Base-by-base conservation (phyloP, 2,113 vertebrate genomes). In the Lonchura striata region DNA sequence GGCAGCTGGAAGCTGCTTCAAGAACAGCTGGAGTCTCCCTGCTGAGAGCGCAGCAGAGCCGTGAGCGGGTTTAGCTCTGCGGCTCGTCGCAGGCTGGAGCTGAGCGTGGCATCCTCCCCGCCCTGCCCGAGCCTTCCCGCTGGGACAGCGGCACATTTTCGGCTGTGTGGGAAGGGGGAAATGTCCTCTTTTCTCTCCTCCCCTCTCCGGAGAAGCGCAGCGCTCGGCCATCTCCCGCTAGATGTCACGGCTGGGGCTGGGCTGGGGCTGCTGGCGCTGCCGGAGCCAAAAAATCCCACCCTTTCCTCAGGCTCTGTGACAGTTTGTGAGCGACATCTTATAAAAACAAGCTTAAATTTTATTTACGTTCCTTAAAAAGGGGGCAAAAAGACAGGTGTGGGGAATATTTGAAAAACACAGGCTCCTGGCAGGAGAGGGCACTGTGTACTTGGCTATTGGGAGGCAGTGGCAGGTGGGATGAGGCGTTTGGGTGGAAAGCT, bases 351-450 rank as follows among this genome's bases (percentile, higher is more conserved):
- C 46, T 23, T 1, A 22, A 24, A 31, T 56, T 64, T 35, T 15
- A 33, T 71, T 79, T 27, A 9, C 24, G 11, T 42, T 21, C 6
- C 37, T 70, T 71, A 8, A 80, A 64, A 31, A 4, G 25, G 10
- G 9, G 6, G 31, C 24, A 30, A 69, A 89, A 77, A 56, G 6
- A 4, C 25, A 4, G 42, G 4, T 10, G 22, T 27, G n/a, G 46
- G 33, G 13, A 25, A 23, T 28, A 17, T n/a, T 41, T 46, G 30
- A 2, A 21, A 47, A 30, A 0, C 24, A 4, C 50, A 13, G 39
- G 69, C 15, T 90, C 4, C 92, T 18, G 70, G 81, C 95, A 91
- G 95, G 74, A 96, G 94, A 56, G 83, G 83, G 92, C 90, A 88
- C 72, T 82, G 83, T 74, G 75, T 53, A 0, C 96, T 82, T 44